Evolutionary conservation across 2,888 invertebrate species (phyloP).

Genomic region (Crossocerus cetratus): DNA sequence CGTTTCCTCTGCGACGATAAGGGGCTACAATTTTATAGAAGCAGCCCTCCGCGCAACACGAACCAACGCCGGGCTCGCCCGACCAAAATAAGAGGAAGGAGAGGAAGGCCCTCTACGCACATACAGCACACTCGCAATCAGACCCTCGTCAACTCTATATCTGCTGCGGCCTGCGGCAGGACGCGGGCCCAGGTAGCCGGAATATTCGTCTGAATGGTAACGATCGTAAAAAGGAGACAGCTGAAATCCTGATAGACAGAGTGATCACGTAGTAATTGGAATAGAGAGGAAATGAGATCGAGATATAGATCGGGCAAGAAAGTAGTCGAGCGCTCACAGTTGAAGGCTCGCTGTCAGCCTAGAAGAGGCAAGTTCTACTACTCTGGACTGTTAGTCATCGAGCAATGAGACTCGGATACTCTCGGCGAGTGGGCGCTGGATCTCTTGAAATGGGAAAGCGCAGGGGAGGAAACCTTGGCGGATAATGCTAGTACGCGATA

Average conservation of each 20-base stretch:
- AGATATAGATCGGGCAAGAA: too few species aligned
- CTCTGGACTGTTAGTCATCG: too few species aligned
- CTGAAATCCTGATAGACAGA: neutral
- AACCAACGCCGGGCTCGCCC: neutral
- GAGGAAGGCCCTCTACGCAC: neutral
- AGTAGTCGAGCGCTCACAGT: too few species aligned
- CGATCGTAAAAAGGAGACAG: conserved; percentile 4
- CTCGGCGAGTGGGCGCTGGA: too few species aligned
- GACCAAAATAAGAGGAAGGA: conserved; percentile 32
- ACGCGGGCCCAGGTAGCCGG: neutral
- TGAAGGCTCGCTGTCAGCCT: too few species aligned
- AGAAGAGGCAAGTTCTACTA: too few species aligned
- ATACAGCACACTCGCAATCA: conserved; percentile 36
- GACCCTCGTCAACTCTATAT: conserved; percentile 35
- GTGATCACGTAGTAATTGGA: too few species aligned
- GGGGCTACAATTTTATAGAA: conserved; percentile 71
- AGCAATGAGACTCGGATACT: too few species aligned
- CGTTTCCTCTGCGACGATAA: conserved; percentile 73
- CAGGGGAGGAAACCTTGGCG: neutral
- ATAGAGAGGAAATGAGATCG: too few species aligned
- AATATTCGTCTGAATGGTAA: neutral
- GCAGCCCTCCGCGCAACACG: conserved; percentile 15
- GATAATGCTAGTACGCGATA: conserved; percentile 53
- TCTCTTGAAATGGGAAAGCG: neutral
- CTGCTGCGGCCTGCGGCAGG: conserved; percentile 3